Evolutionary conservation across 2,888 invertebrate species (phyloP), one percentile per base, ranked within the genome.

Genomic region (Athalia rosae): DNA sequence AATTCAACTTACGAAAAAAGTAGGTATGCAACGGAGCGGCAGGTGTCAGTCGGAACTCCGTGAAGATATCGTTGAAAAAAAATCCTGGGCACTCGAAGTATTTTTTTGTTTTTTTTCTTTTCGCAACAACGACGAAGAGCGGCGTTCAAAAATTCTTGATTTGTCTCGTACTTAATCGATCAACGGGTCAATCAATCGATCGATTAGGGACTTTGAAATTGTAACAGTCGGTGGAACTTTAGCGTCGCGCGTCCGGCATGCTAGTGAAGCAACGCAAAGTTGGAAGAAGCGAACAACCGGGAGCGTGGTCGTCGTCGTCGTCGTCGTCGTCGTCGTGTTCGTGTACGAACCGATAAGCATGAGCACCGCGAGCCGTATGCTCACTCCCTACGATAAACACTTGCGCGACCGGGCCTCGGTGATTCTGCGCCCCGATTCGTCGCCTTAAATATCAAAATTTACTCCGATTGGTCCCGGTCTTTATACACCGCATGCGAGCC

Each of bases 181-280:
- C 28, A 28, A 63, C 63, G 11, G 13, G n/a, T 63, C 63, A 4
- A 63, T 63, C 15, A 28, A 4, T 4, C 63, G 28, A 28, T 28
- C 28, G 28, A 28, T 28, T 28, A 28, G 28, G 28, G 28, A 28
- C 28, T 28, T 28, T 1, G 28, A 28, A 28, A 28, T 28, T 28
- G 67, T 5, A 67, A 13, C 11, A 8, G 5, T n/a, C 11, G 6
- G 78, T 48, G 76, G 76, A 76, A 82, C 81, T 79, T 78, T 73
- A 81, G 76, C 63, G 78, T 74, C 78, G 80, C 82, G 82, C 82
- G 83, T 83, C 78, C 82, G 79, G 81, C 83, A 82, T 83, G 83
- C 83, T 79, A 85, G 81, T 85, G 83, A 82, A 76, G 77, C 79
- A 78, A 82, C 76, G 77, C 79, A 78, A 76, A 76, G 59, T 50